Percentiles rank a stretch among this genome's conserved stretches.
Conservation (phyloP, 1,140 invertebrate species). For the Drosophila lini region DNA sequence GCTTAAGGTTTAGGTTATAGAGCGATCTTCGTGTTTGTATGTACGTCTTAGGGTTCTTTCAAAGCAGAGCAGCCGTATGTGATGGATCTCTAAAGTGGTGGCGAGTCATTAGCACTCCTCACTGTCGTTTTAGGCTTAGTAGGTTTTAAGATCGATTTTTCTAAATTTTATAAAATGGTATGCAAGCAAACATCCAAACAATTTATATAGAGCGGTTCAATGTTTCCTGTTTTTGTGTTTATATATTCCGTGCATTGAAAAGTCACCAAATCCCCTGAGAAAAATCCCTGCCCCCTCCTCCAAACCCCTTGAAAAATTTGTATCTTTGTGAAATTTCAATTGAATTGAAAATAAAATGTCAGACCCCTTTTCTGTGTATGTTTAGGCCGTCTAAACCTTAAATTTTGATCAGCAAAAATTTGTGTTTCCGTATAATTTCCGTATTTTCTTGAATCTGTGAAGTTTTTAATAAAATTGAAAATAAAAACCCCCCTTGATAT, state of each 20-base stretch:
- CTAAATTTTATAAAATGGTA: constrained; percentile 67
- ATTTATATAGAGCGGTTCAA: constrained; percentile 82
- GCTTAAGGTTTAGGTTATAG: constrained; percentile 54
- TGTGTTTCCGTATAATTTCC: not conserved
- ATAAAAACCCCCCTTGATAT: constrained; percentile 8
- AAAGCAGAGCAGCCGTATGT: constrained; percentile 76
- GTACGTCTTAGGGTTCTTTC: constrained; percentile 53
- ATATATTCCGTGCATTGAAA: constrained; percentile 68
- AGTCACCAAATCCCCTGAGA: constrained; percentile 59
- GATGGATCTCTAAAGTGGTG: constrained; percentile 70
- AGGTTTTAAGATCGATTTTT: constrained; percentile 60
- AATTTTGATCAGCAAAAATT: constrained; percentile 5
- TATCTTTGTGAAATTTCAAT: constrained; percentile 24
- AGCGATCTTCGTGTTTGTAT: constrained; percentile 36
- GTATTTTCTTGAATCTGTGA: constrained; percentile 5
- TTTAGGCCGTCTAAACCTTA: constrained; percentile 25
- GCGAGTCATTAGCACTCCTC: constrained; percentile 52
- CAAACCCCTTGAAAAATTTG: constrained; percentile 4
- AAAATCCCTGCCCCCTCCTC: not conserved
- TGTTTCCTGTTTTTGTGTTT: constrained; percentile 79
- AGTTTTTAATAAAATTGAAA: constrained; percentile 27
- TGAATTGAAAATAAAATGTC: constrained; percentile 30
- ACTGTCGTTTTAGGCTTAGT: constrained; percentile 66
- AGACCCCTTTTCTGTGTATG: constrained; percentile 29
- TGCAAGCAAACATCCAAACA: constrained; percentile 76